Percentiles rank a stretch among this genome's conserved stretches.
These are phyloP conservation scores for Colletes gigas DNA, from an alignment of 1,140 invertebrate genomes.

Conservation along the genomic window DNA sequence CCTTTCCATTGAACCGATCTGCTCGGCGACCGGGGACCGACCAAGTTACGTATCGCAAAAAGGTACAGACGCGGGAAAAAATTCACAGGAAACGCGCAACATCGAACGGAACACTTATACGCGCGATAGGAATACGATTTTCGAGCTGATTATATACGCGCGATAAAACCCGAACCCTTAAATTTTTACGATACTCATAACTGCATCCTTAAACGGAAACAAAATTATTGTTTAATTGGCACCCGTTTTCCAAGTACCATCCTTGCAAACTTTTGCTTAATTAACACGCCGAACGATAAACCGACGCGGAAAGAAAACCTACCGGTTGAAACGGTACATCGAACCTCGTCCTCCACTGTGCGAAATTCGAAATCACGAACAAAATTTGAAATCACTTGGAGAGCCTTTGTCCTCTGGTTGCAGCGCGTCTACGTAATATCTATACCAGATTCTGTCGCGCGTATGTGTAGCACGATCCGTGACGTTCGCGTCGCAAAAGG, in stretches of 20 bases:
- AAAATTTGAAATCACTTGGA: no score
- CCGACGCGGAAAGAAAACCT: not conserved
- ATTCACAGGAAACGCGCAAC: conserved; percentile 23
- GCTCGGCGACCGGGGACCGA: conserved; percentile 34
- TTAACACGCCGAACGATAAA: not conserved
- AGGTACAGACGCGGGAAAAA: conserved; percentile 45
- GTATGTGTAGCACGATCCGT: not conserved
- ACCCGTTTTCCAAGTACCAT: no score
- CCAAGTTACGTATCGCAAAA: conserved; percentile 52
- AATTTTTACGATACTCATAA: not conserved
- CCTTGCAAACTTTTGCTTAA: no score
- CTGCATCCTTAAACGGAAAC: not conserved
- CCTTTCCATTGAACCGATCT: conserved; percentile 71
- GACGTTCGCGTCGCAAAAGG: not conserved
- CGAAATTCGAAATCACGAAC: no score
- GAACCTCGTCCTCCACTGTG: not conserved
- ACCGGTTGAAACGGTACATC: not conserved
- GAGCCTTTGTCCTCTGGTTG: no score
- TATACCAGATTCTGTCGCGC: no score
- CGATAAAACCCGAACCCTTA: not conserved
- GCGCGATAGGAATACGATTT: not conserved
- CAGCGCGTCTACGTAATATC: no score
- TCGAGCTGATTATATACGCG: no score
- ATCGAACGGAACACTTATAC: not conserved
- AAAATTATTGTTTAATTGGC: not conserved